Percentiles rank a stretch among this genome's conserved stretches.
phyloP scores from a whole-genome alignment of 2,797 vertebrate genomes.

The Notamacropus eugenii region DNA sequence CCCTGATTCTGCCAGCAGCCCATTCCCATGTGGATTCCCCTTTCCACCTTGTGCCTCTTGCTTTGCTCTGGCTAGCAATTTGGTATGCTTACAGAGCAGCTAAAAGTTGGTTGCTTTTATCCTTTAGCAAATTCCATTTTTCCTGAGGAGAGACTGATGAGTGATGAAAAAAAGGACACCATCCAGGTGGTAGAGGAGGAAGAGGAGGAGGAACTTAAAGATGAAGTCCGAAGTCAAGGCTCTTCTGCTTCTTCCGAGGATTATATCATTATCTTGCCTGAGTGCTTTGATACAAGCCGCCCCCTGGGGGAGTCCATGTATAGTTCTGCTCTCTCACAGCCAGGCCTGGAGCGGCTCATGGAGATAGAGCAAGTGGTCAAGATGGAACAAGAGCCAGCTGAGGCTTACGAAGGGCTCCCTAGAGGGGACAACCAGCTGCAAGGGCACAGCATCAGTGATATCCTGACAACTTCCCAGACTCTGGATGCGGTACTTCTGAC shows the following conservation, averaged over 20 bases:
- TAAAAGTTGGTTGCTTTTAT: constrained; percentile 56
- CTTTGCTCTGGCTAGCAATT: constrained; percentile 5
- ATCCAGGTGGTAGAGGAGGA: constrained; percentile 52
- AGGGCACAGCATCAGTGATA: constrained; percentile 84
- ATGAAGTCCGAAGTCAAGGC: constrained; percentile 94
- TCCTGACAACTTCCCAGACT: constrained; percentile 88
- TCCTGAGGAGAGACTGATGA: constrained; percentile 57
- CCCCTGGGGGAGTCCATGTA: constrained; percentile 96
- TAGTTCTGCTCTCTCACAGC: constrained; percentile 93
- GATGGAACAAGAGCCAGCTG: constrained; percentile 61
- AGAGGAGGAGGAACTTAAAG: constrained; percentile 85
- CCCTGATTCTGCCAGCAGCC: background rate
- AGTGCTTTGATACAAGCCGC: constrained; percentile 97
- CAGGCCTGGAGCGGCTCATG: constrained; percentile 82
- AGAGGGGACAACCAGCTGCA: constrained; percentile 64
- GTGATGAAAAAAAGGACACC: constrained; percentile 56
- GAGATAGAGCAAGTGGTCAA: constrained; percentile 73
- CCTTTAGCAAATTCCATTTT: constrained; percentile 72
- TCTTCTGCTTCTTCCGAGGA: constrained; percentile 95
- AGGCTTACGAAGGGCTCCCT: constrained; percentile 43
- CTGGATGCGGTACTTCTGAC: constrained; percentile 87
- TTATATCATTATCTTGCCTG: constrained; percentile 95
- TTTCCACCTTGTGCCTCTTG: background rate
- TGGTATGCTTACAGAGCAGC: background rate
- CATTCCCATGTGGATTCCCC: constrained; percentile 2